Conservation (phyloP, 1,140 invertebrate genomes). For the Aphelinus atriplicis region DNA sequence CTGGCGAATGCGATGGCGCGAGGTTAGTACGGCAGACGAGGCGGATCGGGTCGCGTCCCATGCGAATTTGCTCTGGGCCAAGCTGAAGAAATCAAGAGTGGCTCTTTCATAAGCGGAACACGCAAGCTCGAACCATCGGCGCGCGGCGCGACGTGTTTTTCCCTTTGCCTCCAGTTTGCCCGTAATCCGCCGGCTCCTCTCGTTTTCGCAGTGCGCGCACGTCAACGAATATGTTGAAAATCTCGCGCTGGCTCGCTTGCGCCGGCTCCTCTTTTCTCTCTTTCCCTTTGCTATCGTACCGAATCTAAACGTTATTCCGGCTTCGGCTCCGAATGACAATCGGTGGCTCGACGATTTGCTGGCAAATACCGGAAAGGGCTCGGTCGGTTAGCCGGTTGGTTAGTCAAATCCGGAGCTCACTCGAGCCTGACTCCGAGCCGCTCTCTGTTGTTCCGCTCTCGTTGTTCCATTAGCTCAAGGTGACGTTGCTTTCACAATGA, state of each 20-base stretch:
- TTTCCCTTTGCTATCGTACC: slow-evolving; percentile 1
- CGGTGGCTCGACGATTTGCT: slow-evolving; percentile 27
- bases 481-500: too few species aligned
- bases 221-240: slow-evolving; percentile 36
- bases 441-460: slow-evolving; percentile 8
- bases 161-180: background rate
- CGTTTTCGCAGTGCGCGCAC: slow-evolving; percentile 37
- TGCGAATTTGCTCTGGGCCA: slow-evolving; percentile 45
- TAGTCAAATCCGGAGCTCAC: slow-evolving; percentile 34
- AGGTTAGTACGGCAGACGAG: slow-evolving; percentile 34
- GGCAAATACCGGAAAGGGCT: slow-evolving; percentile 37
- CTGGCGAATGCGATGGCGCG: slow-evolving; percentile 17
- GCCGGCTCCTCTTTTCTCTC: background rate
- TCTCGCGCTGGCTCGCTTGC: slow-evolving; percentile 12
- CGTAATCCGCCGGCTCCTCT: slow-evolving; percentile 6
- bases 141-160: background rate
- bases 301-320: slow-evolving; percentile 37
- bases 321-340: slow-evolving; percentile 30
- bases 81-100: slow-evolving; percentile 43
- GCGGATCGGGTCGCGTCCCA: slow-evolving; percentile 31
- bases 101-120: slow-evolving; percentile 48
- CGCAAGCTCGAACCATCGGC: slow-evolving; percentile 36
- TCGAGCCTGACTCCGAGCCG: slow-evolving; percentile 19
- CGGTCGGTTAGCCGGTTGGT: slow-evolving; percentile 37
- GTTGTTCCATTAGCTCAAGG: slow-evolving; percentile 18